Evolutionary conservation across 2,888 invertebrate species (phyloP).

Genomic region (Diabrotica balteata): DNA sequence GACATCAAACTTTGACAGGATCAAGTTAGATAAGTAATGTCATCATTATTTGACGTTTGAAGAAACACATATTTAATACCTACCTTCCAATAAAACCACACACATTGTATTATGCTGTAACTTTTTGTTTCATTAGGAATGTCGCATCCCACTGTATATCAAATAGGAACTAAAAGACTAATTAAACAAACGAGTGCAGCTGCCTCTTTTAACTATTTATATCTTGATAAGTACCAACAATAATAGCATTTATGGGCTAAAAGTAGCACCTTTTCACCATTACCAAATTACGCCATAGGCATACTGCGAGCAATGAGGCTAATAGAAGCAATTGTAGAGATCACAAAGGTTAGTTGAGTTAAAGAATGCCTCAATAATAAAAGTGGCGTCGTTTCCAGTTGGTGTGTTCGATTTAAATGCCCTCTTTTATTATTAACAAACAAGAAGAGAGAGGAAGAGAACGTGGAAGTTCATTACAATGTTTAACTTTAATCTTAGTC

Average conservation of each 20-base stretch:
- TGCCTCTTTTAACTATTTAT: constrained; percentile 24
- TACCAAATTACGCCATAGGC: constrained; percentile 47
- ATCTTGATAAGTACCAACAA: constrained; percentile 25
- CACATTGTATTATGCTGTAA: too few species aligned
- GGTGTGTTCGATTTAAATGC: constrained; percentile 33
- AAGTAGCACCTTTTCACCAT: constrained; percentile 36
- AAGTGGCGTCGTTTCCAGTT: constrained; percentile 49
- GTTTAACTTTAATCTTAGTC: background rate
- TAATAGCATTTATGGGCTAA: constrained; percentile 26
- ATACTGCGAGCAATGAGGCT: constrained; percentile 39
- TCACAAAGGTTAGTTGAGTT: constrained; percentile 53
- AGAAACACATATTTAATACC: too few species aligned
- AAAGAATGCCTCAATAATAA: constrained; percentile 56
- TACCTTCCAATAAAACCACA: too few species aligned
- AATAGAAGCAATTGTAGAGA: constrained; percentile 47
- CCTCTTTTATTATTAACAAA: constrained; percentile 23
- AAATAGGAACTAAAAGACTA: constrained; percentile 25
- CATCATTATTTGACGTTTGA: too few species aligned
- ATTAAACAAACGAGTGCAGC: constrained; percentile 24
- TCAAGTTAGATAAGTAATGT: too few species aligned
- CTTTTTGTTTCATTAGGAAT: background rate
- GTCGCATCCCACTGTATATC: constrained; percentile 16
- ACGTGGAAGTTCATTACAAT: constrained; percentile 20
- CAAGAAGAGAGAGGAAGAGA: constrained; percentile 15
- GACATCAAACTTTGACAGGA: too few species aligned